Percentiles rank a stretch among this genome's conserved stretches.
These are phyloP conservation scores for Ramphastos sulfuratus DNA, from an alignment of 2,113 vertebrate genomes.

Conservation along the genomic window DNA sequence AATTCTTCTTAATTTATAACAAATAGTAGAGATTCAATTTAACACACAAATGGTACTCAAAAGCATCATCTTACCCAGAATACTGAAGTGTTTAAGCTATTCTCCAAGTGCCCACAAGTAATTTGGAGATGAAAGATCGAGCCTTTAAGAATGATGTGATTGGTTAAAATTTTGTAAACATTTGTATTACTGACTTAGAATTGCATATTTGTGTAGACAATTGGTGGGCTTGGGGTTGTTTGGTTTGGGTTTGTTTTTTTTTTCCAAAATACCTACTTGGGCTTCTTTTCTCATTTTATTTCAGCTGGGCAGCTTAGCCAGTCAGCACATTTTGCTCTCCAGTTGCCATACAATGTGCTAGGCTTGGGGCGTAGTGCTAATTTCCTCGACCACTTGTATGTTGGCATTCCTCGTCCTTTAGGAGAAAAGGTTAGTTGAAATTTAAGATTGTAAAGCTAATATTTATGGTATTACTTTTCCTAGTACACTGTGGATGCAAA, in stretches of 20 bases:
- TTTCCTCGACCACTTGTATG: conserved; percentile 94
- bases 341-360: conserved; percentile 94
- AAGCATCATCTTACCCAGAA: neutral
- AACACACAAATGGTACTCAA: neutral
- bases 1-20: neutral
- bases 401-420: conserved; percentile 89
- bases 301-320: conserved; percentile 96
- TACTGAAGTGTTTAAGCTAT: neutral
- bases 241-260: fast-evolving
- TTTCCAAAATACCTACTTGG: neutral
- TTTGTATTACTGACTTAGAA: neutral
- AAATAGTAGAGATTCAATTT: neutral
- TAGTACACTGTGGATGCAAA: neutral
- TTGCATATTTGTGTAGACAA: neutral
- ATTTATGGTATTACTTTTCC: neutral
- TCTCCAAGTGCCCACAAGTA: neutral
- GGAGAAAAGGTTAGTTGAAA: conserved; percentile 82
- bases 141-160: neutral
- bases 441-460: neutral
- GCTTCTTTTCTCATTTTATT: neutral
- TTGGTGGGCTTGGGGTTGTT: neutral
- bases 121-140: neutral
- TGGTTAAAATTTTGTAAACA: neutral
- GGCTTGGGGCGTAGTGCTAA: conserved; percentile 96
- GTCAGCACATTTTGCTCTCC: conserved; percentile 92